phyloP scores from a whole-genome alignment of 2,797 vertebrate species.

The Labroides dimidiatus region DNA sequence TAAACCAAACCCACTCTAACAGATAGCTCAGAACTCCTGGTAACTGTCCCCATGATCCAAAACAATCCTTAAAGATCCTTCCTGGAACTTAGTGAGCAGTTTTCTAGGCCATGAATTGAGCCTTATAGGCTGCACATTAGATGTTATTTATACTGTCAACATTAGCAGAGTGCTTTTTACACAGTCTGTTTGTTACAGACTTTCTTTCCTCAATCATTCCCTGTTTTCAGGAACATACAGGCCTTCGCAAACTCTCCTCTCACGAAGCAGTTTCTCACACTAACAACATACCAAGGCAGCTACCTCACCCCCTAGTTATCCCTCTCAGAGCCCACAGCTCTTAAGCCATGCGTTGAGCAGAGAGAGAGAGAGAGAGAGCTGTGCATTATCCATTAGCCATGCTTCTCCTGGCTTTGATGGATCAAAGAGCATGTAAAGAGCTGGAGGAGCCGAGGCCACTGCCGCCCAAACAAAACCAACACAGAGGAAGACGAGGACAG shows the following conservation, averaged over 20 bases:
- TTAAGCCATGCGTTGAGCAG: constrained; percentile 54
- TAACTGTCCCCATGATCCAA: too few relatives aligned
- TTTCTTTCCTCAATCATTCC: background rate
- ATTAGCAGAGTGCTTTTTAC: too few relatives aligned
- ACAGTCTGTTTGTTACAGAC: too few relatives aligned
- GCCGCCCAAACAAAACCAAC: constrained; percentile 37
- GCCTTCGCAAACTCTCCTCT: constrained; percentile 8
- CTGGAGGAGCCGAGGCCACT: constrained; percentile 38
- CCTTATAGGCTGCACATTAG: too few relatives aligned
- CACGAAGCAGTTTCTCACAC: constrained; percentile 40
- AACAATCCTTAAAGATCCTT: too few relatives aligned
- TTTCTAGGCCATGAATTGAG: too few relatives aligned
- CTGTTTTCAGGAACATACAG: background rate
- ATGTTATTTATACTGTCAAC: too few relatives aligned
- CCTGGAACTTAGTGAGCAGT: too few relatives aligned
- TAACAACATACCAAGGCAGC: constrained; percentile 64
- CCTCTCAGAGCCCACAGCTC: constrained; percentile 53
- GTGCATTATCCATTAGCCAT: constrained; percentile 68
- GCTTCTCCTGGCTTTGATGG: constrained; percentile 64
- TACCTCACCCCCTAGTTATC: constrained; percentile 56
- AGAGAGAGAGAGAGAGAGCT: constrained; percentile 38
- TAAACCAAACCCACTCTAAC: too few relatives aligned
- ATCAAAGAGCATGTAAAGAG: constrained; percentile 66
- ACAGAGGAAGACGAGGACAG: constrained; percentile 42
- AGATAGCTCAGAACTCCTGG: too few relatives aligned